phyloP scores from a whole-genome alignment of 2,113 vertebrate species.

The Actinemys pallida region DNA sequence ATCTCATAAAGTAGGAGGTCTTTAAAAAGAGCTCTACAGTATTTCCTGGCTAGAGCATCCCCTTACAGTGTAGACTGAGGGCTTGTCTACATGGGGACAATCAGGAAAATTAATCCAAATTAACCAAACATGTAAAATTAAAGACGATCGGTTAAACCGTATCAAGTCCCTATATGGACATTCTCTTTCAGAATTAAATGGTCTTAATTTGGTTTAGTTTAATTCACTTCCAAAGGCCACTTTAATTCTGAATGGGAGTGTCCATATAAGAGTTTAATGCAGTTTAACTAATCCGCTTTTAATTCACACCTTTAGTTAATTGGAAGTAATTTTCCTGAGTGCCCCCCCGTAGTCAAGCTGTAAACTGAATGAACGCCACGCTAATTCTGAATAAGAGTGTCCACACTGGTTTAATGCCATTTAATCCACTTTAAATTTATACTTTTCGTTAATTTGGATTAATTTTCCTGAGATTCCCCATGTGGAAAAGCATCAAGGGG shows the following conservation, averaged over 20 bases:
- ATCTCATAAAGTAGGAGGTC: neutral
- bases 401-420: neutral
- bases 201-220: neutral
- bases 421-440: neutral
- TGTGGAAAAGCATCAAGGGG: fast-evolving
- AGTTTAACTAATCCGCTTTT: neutral
- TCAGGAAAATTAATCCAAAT: conserved; percentile 38
- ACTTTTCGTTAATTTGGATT: neutral
- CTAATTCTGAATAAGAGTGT: neutral
- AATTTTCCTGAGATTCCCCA: neutral
- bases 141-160: neutral
- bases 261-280: neutral
- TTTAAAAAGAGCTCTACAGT: conserved; percentile 34
- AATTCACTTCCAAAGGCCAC: neutral
- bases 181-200: neutral
- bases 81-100: neutral
- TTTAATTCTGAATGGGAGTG: neutral
- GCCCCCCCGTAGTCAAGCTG: fast-evolving
- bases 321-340: neutral
- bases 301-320: neutral
- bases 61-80: neutral
- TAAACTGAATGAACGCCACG: neutral
- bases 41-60: conserved; percentile 40
- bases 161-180: neutral
- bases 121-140: conserved; percentile 24